A percentile compares a stretch with the other conserved stretches of the same genome.
Evolutionary conservation across 2,888 invertebrate genomes (phyloP).

Genomic region (Cosmopolites sordidus): DNA sequence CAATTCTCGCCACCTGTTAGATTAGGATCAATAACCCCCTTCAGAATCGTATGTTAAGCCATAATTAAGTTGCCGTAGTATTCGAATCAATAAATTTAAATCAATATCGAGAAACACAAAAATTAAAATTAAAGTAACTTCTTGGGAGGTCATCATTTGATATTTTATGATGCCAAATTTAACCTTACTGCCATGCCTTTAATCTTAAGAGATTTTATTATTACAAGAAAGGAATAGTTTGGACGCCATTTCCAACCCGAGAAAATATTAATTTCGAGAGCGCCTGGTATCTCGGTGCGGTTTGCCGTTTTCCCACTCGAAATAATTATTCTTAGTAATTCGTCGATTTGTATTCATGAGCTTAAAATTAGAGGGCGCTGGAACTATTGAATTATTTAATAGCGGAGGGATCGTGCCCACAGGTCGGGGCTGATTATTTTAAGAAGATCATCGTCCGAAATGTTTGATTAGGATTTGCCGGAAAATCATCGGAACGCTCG

Average conservation of each 20-base stretch:
- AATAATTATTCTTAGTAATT: conserved; percentile 29
- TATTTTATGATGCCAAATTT: too few relatives aligned
- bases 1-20: too few relatives aligned
- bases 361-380: conserved; percentile 33
- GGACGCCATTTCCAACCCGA: background rate
- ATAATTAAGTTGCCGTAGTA: too few relatives aligned
- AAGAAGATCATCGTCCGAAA: conserved; percentile 1
- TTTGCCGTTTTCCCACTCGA: background rate
- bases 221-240: background rate
- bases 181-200: too few relatives aligned
- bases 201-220: too few relatives aligned
- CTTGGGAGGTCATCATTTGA: too few relatives aligned
- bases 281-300: background rate
- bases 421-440: conserved; percentile 2
- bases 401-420: background rate
- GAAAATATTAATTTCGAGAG: background rate
- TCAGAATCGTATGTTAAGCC: too few relatives aligned
- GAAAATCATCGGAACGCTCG: background rate
- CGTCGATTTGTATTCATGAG: conserved; percentile 37
- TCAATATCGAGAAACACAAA: too few relatives aligned
- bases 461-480: conserved; percentile 1
- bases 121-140: too few relatives aligned
- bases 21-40: too few relatives aligned
- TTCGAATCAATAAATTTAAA: too few relatives aligned
- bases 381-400: conserved; percentile 35